These are phyloP conservation scores for Drosophila villosipedis DNA, from an alignment of 2,888 invertebrate genomes.

Conservation along the genomic window DNA sequence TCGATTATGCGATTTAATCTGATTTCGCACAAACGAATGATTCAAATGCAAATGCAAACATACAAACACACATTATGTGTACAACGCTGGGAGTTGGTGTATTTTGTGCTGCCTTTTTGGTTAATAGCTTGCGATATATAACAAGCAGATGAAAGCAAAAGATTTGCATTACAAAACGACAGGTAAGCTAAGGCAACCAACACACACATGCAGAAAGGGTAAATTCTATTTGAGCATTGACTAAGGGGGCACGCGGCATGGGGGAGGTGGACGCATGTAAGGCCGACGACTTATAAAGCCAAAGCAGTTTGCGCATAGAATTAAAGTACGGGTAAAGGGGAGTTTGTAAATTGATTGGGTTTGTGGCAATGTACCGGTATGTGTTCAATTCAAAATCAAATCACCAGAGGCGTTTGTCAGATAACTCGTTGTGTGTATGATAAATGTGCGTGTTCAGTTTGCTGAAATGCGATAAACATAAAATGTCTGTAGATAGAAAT, in stretches of 20 bases:
- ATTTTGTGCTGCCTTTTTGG: conserved; percentile 39
- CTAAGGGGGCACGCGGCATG: background rate
- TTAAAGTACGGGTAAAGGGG: conserved; percentile 22
- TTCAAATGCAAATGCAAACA: conserved; percentile 74
- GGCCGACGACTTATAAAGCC: conserved; percentile 50
- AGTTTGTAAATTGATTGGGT: conserved; percentile 62
- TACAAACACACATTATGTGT: conserved; percentile 12
- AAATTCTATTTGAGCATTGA: conserved; percentile 16
- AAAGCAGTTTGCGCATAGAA: conserved; percentile 46
- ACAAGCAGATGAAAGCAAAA: conserved; percentile 80
- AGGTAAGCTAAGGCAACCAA: conserved; percentile 54
- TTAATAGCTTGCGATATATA: conserved; percentile 79
- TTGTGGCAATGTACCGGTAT: conserved; percentile 36
- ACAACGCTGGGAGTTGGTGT: conserved; percentile 15
- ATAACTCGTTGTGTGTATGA: conserved; percentile 30
- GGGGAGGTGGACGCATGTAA: background rate
- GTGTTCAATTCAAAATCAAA: conserved; percentile 53
- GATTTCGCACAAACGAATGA: conserved; percentile 81
- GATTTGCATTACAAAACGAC: conserved; percentile 80
- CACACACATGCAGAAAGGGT: conserved; percentile 48
- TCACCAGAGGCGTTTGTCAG: conserved; percentile 41
- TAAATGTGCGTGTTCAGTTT: conserved; percentile 15
- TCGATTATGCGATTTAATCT: conserved; percentile 80
- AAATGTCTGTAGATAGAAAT: background rate
- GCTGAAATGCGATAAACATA: conserved; percentile 2